These are phyloP conservation scores for Calidris pugnax DNA, from an alignment of 2,113 vertebrate genomes.

Conservation along the genomic window DNA sequence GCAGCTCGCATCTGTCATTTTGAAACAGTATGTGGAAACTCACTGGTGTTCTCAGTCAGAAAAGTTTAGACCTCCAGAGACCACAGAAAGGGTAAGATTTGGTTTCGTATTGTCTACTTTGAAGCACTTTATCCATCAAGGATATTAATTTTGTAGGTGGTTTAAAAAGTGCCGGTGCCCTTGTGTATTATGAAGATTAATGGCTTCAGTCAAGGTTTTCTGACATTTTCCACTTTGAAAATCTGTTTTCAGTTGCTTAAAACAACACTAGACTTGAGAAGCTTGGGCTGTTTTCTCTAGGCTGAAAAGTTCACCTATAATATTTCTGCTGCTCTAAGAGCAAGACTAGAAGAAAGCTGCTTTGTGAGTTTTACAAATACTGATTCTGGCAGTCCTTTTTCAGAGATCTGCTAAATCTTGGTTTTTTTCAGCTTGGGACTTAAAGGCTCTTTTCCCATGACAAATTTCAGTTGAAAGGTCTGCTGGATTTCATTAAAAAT, in stretches of 20 bases:
- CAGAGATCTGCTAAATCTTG: neutral
- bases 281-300: neutral
- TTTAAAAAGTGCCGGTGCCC: neutral
- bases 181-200: neutral
- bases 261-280: neutral
- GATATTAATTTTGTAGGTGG: neutral
- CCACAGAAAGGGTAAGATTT: slow-evolving; percentile 89
- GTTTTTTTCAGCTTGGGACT: neutral
- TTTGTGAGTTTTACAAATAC: neutral
- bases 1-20: slow-evolving; percentile 94
- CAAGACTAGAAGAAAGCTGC: neutral
- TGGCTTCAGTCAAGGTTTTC: neutral
- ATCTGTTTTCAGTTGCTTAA: neutral
- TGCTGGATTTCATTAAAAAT: neutral
- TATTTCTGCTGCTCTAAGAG: neutral
- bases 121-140: neutral
- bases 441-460: neutral
- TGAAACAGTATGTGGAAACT: slow-evolving; percentile 98
- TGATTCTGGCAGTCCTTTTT: neutral
- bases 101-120: neutral
- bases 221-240: neutral
- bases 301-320: neutral
- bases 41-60: slow-evolving; percentile 99
- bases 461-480: neutral
- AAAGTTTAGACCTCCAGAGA: slow-evolving; percentile 95